These are phyloP conservation scores for Phrynocephalus vlangalii DNA, from an alignment of 2,797 vertebrate genomes.

Conservation along the genomic window DNA sequence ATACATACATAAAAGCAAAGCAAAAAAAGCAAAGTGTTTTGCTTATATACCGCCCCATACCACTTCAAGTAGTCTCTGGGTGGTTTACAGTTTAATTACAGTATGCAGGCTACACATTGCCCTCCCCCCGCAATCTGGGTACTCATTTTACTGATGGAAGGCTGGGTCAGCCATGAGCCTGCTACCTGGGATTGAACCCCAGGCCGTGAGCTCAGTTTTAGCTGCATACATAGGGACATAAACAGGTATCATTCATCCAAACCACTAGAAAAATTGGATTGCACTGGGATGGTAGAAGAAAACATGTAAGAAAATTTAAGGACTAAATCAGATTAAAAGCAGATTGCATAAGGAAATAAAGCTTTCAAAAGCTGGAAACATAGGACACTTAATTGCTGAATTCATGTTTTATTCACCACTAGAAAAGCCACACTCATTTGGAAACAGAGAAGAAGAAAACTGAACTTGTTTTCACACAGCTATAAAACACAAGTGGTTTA, in stretches of 20 bases:
- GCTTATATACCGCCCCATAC: too few relatives aligned
- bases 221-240: too few relatives aligned
- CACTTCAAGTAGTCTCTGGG: too few relatives aligned
- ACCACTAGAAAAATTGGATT: neutral
- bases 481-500: neutral
- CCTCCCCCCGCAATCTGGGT: too few relatives aligned
- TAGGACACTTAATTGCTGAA: neutral
- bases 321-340: neutral
- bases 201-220: too few relatives aligned
- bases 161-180: too few relatives aligned
- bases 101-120: too few relatives aligned
- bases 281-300: neutral
- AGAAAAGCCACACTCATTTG: neutral
- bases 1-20: too few relatives aligned
- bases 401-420: conserved; percentile 38
- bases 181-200: too few relatives aligned
- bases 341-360: neutral
- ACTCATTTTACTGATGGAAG: too few relatives aligned
- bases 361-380: neutral
- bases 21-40: too few relatives aligned
- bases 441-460: neutral
- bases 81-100: too few relatives aligned
- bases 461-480: neutral
- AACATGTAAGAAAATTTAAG: neutral
- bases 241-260: neutral